Base-by-base conservation (phyloP, 64 coral and sea anemone species). In the Porites lutea region DNA sequence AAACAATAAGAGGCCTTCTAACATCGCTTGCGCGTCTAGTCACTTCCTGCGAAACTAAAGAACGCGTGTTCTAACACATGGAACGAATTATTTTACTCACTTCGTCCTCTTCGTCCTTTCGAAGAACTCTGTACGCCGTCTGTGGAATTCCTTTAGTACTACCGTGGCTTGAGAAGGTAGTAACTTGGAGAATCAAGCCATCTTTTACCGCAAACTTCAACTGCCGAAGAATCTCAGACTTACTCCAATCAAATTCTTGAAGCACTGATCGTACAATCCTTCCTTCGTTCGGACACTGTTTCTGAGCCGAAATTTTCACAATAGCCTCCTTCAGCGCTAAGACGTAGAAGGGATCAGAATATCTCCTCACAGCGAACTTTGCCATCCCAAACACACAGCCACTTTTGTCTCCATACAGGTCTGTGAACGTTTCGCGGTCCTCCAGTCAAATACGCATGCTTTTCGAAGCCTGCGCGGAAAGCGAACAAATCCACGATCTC, bases 251-350 rank as follows among this genome's bases (percentile, higher is more conserved):
- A 65, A 91, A 99, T 49, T 99, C 97, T 23, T 93, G 91, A 66
- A 93, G 79, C 1, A 99, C 85, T 47, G 92, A 89, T 8, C 94
- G 91, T 14, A 99, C 27, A 57, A 99, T 89, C 74, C 97, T 75
- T 13, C 93, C 94, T 66, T 99, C 97, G 43, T 99, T 99, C 51
- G 97, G 97, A 88, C 97, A 99, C 67, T 99, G 97, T 78, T 99
- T 99, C 76, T 99, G 97, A 49, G 88, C 90, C 65, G 91, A 90
- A 16, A 99, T 96, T 62, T 93, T 93, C 2, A 83, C 49, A 6
- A 99, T 90, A 16, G 91, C 94, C 48, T 99, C 97, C 53, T 90
- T 88, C 45, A 99, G 86, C 6, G 91, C 97, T 57, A 88, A 77
- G 48, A 96, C 94, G 69, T 83, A 99, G 19, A 83, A 91, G 19